Base-by-base conservation (phyloP, 1,140 invertebrate species). In the Archivesica marissinica region DNA sequence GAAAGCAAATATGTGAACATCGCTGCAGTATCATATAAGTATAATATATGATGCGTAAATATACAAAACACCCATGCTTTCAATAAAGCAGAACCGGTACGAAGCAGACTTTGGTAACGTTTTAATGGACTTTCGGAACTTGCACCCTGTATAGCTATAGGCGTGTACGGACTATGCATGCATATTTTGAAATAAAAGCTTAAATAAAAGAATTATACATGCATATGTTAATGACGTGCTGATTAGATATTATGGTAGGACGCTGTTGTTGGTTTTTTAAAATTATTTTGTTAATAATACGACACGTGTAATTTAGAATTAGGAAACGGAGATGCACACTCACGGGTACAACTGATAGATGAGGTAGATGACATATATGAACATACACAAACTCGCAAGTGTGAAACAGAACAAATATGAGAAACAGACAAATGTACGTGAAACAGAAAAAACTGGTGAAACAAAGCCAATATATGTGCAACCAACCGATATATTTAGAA, bases 131-230 rank as follows among this genome's bases (percentile, higher is more conserved):
- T 47, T 52, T 76, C 11, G 44, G 7, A 20, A 28, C 47, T 17
- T 66, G 61, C 64, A 70, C 78, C 78, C 78, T 81, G 78, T 81
- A 81, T 81, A 81, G 78, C 78, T 70, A n/a, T n/a, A 59, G 68
- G 25, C 68, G 15, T 50, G 11, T 23, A 25, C 39, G n/a, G 1
- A 47, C 20, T 33, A 11, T 50, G 39, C 68, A 72, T 72, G 68
- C 68, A 72, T 33, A 47, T 72, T 72, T 23, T 72, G 28, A 72
- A 50, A 72, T 25, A 72, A 47, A 72, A 30, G 6, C 0, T 3
- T 13, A 47, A 20, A 13, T 44, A 28, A 23, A 20, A 17, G 15
- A 70, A 44, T 25, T 47, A 59, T 39, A 25, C 54, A 35, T 35
- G 59, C 59, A 64, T 33, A 2, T n/a, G n/a, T n/a, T n/a, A n/a